Percentiles rank a stretch among this genome's conserved stretches.
phyloP scores from a whole-genome alignment of 2,113 vertebrate species.

The Acrocephalus arundinaceus region DNA sequence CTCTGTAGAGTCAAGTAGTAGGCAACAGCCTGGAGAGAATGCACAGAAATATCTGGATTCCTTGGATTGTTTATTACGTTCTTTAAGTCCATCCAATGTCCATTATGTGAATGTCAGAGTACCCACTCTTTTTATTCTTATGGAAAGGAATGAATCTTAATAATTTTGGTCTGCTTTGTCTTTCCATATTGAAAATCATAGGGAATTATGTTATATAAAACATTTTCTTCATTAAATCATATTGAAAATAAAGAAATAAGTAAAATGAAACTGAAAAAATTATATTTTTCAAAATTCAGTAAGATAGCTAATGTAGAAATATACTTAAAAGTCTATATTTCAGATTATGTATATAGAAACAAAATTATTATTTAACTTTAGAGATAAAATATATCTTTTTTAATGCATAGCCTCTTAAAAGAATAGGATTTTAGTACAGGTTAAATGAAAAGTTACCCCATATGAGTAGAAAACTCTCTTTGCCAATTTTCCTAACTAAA shows the following conservation, averaged over 20 bases:
- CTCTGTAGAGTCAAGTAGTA: background rate
- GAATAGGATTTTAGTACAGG: background rate
- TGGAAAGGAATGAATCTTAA: background rate
- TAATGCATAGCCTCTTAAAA: background rate
- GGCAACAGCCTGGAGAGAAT: background rate
- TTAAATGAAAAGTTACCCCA: background rate
- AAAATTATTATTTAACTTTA: background rate
- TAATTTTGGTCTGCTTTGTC: background rate
- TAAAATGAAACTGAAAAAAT: background rate
- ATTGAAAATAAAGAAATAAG: background rate
- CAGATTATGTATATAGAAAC: background rate
- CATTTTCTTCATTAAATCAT: background rate
- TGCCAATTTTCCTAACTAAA: constrained; percentile 4
- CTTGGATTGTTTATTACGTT: background rate
- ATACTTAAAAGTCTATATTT: background rate
- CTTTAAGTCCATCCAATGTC: background rate
- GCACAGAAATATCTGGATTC: background rate
- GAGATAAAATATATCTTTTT: background rate
- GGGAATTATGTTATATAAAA: background rate
- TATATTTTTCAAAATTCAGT: background rate
- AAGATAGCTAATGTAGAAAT: background rate
- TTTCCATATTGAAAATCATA: background rate
- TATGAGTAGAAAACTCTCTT: background rate
- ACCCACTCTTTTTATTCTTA: background rate
- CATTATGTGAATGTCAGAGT: background rate